Evolutionary conservation across 2,888 invertebrate genomes (phyloP).

Genomic region (Cordylochernes scorpioides): DNA sequence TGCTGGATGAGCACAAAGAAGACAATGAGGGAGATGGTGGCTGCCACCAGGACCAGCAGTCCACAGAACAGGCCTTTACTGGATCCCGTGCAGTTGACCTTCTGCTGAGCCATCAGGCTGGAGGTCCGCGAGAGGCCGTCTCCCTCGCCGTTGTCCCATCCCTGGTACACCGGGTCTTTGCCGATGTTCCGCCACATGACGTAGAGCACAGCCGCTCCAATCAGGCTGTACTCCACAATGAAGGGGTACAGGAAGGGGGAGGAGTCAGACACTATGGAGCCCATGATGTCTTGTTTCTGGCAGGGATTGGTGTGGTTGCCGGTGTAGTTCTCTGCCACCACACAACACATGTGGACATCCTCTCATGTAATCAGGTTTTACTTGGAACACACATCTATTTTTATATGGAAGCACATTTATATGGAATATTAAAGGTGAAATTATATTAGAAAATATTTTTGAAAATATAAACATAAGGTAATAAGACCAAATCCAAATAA

Average conservation of each 20-base stretch:
- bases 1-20: conserved; percentile 77
- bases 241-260: conserved; percentile 86
- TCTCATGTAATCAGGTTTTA: no score
- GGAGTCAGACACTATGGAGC: conserved; percentile 65
- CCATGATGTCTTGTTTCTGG: conserved; percentile 32
- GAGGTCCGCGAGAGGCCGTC: conserved; percentile 6
- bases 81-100: conserved; percentile 60
- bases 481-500: no score
- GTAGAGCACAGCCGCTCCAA: conserved; percentile 78
- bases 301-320: conserved; percentile 14
- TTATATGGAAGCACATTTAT: no score
- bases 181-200: conserved; percentile 55
- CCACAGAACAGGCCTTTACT: conserved; percentile 27
- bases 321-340: conserved; percentile 9
- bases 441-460: no score
- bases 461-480: no score
- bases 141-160: conserved; percentile 3
- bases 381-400: no score
- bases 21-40: conserved; percentile 69
- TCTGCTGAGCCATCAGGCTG: conserved; percentile 9
- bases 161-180: conserved; percentile 10
- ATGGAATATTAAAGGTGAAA: no score
- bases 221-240: conserved; percentile 78
- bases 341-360: no score
- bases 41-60: conserved; percentile 38